Evolutionary conservation across 2,797 vertebrate genomes (phyloP).

Genomic region (Mus spretus): DNA sequence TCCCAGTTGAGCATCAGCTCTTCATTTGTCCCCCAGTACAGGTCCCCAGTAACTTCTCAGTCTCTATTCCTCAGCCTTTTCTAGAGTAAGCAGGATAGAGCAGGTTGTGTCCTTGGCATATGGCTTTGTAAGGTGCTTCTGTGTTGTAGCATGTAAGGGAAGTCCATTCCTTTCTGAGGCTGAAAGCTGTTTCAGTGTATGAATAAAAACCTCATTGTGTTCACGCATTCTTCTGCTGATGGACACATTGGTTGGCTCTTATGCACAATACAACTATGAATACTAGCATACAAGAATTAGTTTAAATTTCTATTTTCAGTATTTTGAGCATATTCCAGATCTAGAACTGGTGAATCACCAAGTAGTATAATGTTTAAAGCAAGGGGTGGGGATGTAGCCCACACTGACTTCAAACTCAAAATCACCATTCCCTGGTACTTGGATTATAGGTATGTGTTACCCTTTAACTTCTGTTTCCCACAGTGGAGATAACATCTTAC

Average conservation of each 20-base stretch:
- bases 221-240: neutral
- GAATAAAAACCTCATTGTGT: neutral
- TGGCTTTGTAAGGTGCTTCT: neutral
- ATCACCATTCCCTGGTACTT: neutral
- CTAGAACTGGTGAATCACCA: neutral
- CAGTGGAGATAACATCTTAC: neutral
- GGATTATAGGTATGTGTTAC: neutral
- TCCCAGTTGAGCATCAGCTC: neutral
- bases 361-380: neutral
- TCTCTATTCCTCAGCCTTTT: neutral
- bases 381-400: no score
- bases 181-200: neutral
- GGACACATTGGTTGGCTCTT: neutral
- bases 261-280: neutral
- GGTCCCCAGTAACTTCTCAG: neutral
- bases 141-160: neutral
- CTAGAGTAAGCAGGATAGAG: neutral
- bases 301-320: neutral
- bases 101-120: neutral
- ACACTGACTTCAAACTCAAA: neutral
- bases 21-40: rapidly evolving
- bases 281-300: neutral
- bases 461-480: slow-evolving; percentile 1
- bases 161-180: neutral
- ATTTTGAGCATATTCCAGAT: neutral